Evolutionary conservation across 2,797 vertebrate genomes (phyloP).

Genomic region (Melanotaenia nigrans): DNA sequence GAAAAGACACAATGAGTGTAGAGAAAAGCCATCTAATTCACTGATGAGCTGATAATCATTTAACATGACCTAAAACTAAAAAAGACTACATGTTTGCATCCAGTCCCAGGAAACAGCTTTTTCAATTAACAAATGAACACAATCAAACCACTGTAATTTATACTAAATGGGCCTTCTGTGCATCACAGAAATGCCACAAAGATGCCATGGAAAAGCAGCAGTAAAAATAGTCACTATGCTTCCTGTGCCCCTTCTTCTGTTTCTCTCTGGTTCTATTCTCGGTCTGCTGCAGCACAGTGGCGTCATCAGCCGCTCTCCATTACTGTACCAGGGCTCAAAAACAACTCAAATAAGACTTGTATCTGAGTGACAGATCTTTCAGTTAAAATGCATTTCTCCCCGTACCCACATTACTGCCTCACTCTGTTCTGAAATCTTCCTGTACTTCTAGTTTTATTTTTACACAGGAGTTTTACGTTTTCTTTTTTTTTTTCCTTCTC

Average conservation of each 20-base stretch:
- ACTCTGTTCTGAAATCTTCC: background rate
- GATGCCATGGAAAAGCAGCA: constrained; percentile 52
- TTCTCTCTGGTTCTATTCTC: constrained; percentile 51
- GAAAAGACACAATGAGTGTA: background rate
- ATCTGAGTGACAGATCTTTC: constrained; percentile 9
- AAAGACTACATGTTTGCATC: constrained; percentile 11
- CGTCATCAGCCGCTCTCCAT: constrained; percentile 39
- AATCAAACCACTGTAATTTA: constrained; percentile 64
- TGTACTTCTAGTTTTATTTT: constrained; percentile 26
- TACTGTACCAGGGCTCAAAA: constrained; percentile 25
- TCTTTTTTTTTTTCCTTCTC: constrained; percentile 1
- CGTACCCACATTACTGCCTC: constrained; percentile 8
- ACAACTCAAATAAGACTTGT: constrained; percentile 39
- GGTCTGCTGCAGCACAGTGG: constrained; percentile 15
- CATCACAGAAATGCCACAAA: constrained; percentile 43
- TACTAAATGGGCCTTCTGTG: constrained; percentile 47
- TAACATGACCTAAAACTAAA: background rate
- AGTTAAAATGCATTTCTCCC: background rate
- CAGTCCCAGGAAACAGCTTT: constrained; percentile 14
- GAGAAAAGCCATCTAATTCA: background rate
- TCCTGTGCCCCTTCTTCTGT: constrained; percentile 63
- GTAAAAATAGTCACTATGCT: constrained; percentile 76
- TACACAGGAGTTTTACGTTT: constrained; percentile 10
- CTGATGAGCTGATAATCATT: background rate
- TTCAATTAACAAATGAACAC: constrained; percentile 30